Conservation (phyloP, 2,113 vertebrate species). For the Pelobates fuscus region DNA sequence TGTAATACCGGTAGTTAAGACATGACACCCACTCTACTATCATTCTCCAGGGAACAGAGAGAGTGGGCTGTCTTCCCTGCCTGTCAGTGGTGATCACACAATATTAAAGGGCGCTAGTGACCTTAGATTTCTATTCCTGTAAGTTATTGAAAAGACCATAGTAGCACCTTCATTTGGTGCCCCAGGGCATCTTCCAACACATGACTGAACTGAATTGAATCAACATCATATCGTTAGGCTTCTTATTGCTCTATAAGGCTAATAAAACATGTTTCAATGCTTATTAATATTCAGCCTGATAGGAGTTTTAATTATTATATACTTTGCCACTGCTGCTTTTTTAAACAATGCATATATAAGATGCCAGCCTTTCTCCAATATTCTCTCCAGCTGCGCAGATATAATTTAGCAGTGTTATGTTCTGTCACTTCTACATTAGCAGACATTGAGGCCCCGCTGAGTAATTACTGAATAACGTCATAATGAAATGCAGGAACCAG, state of each 20-base stretch:
- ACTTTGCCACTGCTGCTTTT: conserved; percentile 4
- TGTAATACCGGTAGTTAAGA: no score
- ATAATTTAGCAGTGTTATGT: conserved; percentile 57
- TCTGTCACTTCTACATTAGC: conserved; percentile 54
- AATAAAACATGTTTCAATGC: background rate
- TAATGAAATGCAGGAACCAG: conserved; percentile 69
- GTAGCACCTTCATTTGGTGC: no score
- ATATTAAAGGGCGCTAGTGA: no score
- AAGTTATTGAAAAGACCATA: no score
- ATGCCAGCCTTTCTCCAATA: conserved; percentile 27
- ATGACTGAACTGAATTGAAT: background rate
- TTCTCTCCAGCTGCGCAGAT: conserved; percentile 48
- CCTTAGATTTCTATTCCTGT: no score
- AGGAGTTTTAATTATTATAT: background rate
- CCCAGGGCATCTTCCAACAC: no score
- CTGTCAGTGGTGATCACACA: no score
- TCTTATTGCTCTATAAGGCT: background rate
- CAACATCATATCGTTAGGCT: background rate
- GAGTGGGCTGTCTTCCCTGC: no score
- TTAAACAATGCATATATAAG: conserved; percentile 24
- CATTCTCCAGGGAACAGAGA: no score
- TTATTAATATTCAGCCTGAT: background rate
- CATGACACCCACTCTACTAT: no score
- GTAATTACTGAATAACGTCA: conserved; percentile 71
- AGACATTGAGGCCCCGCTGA: conserved; percentile 52